A percentile compares a stretch with the other conserved stretches of the same genome.
Conservation (phyloP, 2,888 invertebrate genomes). For the Tenthredo notha region DNA sequence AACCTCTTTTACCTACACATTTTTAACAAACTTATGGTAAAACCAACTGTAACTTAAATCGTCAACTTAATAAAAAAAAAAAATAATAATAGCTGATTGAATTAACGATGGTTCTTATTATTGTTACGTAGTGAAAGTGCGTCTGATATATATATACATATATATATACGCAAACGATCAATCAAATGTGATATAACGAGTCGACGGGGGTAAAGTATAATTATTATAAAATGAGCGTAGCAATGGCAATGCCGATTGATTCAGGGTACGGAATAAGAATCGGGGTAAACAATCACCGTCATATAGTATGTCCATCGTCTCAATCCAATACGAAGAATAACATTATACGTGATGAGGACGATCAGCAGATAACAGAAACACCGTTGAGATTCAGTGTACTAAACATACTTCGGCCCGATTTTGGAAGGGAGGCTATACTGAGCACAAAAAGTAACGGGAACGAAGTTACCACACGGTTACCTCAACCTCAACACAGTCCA, state of each 20-base stretch:
- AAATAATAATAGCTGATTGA: too few species aligned
- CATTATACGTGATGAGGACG: background rate
- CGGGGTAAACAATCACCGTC: slow-evolving; percentile 64
- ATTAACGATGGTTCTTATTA: background rate
- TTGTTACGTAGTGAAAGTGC: slow-evolving; percentile 33
- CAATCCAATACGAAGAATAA: background rate
- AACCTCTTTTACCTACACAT: background rate
- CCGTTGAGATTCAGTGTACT: slow-evolving; percentile 90
- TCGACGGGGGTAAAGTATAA: background rate
- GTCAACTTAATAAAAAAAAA: too few species aligned
- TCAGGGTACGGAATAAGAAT: slow-evolving; percentile 70
- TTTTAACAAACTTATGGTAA: background rate
- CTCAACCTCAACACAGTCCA: slow-evolving; percentile 62
- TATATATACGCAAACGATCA: background rate
- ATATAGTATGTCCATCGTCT: slow-evolving; percentile 58
- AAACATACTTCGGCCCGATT: slow-evolving; percentile 92
- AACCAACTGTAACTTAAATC: background rate
- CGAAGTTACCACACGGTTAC: slow-evolving; percentile 58
- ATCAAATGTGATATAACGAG: background rate
- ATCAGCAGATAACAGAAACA: slow-evolving; percentile 57
- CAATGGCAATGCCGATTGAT: slow-evolving; percentile 71
- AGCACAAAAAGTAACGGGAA: slow-evolving; percentile 80
- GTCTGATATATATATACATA: background rate
- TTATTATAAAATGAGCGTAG: slow-evolving; percentile 70
- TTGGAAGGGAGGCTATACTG: slow-evolving; percentile 87